Conservation (phyloP, 2,888 invertebrate species). For the Rhagonycha fulva region DNA sequence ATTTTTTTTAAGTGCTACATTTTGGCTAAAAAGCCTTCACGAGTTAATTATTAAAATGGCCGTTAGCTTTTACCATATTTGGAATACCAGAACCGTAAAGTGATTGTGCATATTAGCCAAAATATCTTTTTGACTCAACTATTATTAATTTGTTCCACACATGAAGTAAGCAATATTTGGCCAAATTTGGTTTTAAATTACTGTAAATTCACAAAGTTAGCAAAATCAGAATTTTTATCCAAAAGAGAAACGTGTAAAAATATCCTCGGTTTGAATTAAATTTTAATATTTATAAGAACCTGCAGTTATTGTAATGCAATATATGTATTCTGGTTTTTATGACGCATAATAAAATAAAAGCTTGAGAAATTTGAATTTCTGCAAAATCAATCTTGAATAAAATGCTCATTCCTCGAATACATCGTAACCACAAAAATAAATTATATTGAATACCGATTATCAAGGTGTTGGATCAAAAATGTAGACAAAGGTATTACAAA, state of each 20-base stretch:
- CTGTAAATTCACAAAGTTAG: neutral
- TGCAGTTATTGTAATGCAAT: conserved; percentile 11
- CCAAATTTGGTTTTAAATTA: neutral
- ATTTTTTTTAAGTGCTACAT: no score
- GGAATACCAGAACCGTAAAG: neutral
- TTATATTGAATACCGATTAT: neutral
- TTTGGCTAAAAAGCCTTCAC: no score
- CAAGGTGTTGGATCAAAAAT: neutral
- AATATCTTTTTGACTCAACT: neutral
- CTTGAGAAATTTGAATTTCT: conserved; percentile 23
- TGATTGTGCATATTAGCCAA: neutral
- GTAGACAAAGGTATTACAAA: neutral
- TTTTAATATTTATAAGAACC: conserved; percentile 17
- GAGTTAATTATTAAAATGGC: no score
- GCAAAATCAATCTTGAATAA: conserved; percentile 32
- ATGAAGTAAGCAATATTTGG: neutral
- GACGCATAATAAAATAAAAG: conserved; percentile 22
- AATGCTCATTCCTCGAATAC: conserved; percentile 33
- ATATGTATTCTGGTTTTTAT: conserved; percentile 23
- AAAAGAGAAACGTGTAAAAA: neutral
- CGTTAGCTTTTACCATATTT: neutral
- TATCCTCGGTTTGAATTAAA: neutral
- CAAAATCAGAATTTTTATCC: neutral
- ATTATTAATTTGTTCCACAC: no score
- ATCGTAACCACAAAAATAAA: conserved; percentile 28